Evolutionary conservation across 2,113 vertebrate species (phyloP), one percentile per base, ranked within the genome.

Genomic region (Nothocercus julius): DNA sequence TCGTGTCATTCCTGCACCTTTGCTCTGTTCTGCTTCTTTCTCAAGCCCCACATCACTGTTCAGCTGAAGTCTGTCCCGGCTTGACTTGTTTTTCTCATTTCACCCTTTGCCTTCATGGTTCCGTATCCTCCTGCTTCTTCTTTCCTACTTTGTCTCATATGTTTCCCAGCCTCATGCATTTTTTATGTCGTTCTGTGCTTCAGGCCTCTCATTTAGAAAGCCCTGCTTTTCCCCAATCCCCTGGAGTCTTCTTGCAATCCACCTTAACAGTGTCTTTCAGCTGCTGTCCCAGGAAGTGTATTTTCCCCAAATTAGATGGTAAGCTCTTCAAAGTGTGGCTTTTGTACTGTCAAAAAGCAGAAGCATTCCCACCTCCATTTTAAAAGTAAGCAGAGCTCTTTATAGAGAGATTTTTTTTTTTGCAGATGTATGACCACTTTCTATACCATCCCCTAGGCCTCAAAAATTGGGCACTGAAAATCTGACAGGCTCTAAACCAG

Each of bases 281-380:
- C 58, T 0, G 0, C 61, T 93, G 81, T 92, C 91, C 88, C 88
- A 90, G 93, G 87, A 90, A 96, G 40, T 14, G 6, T 74, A 7
- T 95, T 67, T 96, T 81, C 73, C 38, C 51, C 38, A 38, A 47
- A 85, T 85, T 69, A 84, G 38, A 79, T 21, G 40, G 30, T 54
- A 95, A 94, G 90, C 69, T 93, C 87, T 95, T 93, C 85, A 93
- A 93, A 90, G 74, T 0, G 0, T 42, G 69, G 44, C 45, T 95
- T 92, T 92, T 87, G 40, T 77, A 82, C 49, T 95, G 78, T 93
- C 63, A 87, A 87, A 89, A 95, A 85, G 69, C 69, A 92, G 58
- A 72, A 90, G 44, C 36, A 81, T 92, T 91, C 59, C 53, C 19
- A 34, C 40, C 32, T 84, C 34, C 30, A 13, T 42, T 81, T 67